Base-by-base conservation (phyloP, 2,888 invertebrate genomes). In the Stenichneumon culpator region DNA sequence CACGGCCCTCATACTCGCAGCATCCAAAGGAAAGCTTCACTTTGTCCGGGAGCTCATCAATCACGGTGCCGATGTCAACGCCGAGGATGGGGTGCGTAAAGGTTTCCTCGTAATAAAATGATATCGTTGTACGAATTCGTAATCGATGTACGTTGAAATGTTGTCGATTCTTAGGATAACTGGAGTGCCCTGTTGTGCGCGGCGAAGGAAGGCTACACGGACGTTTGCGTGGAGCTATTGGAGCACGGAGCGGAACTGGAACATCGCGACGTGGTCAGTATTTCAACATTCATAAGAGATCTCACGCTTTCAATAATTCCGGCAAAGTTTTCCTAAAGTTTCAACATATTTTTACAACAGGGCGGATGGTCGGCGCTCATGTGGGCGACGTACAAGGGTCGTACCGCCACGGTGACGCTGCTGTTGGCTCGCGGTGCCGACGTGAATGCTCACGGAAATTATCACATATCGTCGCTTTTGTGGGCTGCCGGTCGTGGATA, bases 351-450 rank as follows among this genome's bases (percentile, higher is more conserved):
- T 25, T 89, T 86, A 88, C 79, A 63, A 86, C 94, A 98, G 98
- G 99, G 99, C 89, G 98, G 98, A 52, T 99, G 99, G 99, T 97
- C 99, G 3, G 96, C 99, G 0, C 95, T 99, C 79, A 98, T 99
- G 97, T 99, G 99, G 99, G 98, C 99, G 0, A 96, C 98, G 9
- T 99, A 99, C 95, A 98, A 99, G 94, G 99, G 98, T 7, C 96
- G 96, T 88, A 96, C 96, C 44, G 96, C 97, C 52, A 96, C 97
- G 84, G 98, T 97, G 52, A 95, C 96, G 52, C 93, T 97, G 79
- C 95, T 99, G 63, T 94, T 99, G 87, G 97, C 98, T 87, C 96
- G 97, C 89, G 98, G 97, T 47, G 99, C 99, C 0, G 99, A 99
- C 93, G 97, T 98, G 6, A 99, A 99, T 94, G 97, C 98, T 0